Conservation (phyloP, 2,888 invertebrate genomes). For the Dendrolimus pini region DNA sequence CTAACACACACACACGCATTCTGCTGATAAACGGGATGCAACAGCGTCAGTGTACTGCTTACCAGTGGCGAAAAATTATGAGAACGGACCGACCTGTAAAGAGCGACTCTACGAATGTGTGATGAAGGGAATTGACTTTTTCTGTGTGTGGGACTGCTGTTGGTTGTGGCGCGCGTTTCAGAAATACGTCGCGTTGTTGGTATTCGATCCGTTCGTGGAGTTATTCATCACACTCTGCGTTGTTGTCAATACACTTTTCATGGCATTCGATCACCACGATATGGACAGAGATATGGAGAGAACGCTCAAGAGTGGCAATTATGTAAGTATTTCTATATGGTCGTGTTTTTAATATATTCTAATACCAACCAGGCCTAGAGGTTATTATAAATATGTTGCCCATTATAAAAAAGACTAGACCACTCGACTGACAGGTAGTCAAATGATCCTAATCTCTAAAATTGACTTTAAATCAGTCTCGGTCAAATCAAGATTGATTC, state of each 20-base stretch:
- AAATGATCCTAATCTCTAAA: too few relatives aligned
- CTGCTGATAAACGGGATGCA: slow-evolving; percentile 79
- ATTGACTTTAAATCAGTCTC: too few relatives aligned
- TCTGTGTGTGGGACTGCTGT: slow-evolving; percentile 98
- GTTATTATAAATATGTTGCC: not conserved
- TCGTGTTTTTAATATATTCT: not conserved
- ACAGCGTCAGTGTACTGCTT: slow-evolving; percentile 98
- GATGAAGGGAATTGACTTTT: slow-evolving; percentile 90
- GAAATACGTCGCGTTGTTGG: slow-evolving; percentile 90
- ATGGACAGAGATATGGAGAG: slow-evolving; percentile 92
- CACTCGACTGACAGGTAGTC: too few relatives aligned
- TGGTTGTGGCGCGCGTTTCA: slow-evolving; percentile 94
- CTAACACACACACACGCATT: slow-evolving; percentile 61
- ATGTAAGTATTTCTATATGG: slow-evolving; percentile 80
- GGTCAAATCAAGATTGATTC: too few relatives aligned
- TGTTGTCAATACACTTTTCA: slow-evolving; percentile 97
- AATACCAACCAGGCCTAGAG: not conserved
- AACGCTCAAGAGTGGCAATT: slow-evolving; percentile 94
- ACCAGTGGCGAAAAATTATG: slow-evolving; percentile 92
- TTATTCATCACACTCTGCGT: slow-evolving; percentile 98
- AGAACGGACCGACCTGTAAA: slow-evolving; percentile 92
- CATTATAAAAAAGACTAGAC: too few relatives aligned
- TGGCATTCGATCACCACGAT: slow-evolving; percentile 97
- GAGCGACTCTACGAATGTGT: slow-evolving; percentile 86
- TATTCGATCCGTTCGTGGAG: slow-evolving; percentile 99